Evolutionary conservation across 2,888 invertebrate genomes (phyloP).

Genomic region (Zele albiditarsus): DNA sequence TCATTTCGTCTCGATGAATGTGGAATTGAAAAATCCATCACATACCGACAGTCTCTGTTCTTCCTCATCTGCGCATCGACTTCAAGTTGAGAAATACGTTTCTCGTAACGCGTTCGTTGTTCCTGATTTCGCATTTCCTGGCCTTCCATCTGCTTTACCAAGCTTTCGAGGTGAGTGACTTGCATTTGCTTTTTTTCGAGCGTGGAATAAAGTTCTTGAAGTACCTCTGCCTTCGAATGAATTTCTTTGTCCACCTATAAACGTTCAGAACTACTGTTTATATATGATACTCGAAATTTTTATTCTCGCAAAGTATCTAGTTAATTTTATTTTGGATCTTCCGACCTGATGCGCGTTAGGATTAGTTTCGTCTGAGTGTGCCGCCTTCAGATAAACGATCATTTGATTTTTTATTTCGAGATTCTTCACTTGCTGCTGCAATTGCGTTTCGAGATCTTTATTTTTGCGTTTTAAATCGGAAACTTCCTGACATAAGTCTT

Average conservation of each 20-base stretch:
- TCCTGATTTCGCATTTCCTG: constrained; percentile 77
- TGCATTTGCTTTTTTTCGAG: constrained; percentile 76
- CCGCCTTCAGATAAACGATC: constrained; percentile 77
- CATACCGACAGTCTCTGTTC: constrained; percentile 64
- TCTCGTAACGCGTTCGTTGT: constrained; percentile 77
- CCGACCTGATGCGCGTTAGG: constrained; percentile 31
- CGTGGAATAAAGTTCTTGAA: constrained; percentile 74
- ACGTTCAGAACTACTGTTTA: background rate
- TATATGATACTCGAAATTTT: background rate
- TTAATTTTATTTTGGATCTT: constrained; percentile 4
- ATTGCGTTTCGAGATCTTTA: constrained; percentile 74
- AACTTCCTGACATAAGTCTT: constrained; percentile 55
- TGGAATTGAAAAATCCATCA: constrained; percentile 43
- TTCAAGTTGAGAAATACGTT: constrained; percentile 76
- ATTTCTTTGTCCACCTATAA: constrained; percentile 75
- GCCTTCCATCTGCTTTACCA: constrained; percentile 76
- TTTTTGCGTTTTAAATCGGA: constrained; percentile 71
- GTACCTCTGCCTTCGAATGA: constrained; percentile 75
- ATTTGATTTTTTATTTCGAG: constrained; percentile 78
- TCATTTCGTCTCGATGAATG: constrained; percentile 1
- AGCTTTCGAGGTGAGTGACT: constrained; percentile 75
- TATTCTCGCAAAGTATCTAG: background rate
- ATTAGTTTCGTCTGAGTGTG: constrained; percentile 69
- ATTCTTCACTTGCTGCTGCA: constrained; percentile 77
- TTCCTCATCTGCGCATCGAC: constrained; percentile 70